phyloP scores from a whole-genome alignment of 2,113 vertebrate species.

The Silurus asotus region DNA sequence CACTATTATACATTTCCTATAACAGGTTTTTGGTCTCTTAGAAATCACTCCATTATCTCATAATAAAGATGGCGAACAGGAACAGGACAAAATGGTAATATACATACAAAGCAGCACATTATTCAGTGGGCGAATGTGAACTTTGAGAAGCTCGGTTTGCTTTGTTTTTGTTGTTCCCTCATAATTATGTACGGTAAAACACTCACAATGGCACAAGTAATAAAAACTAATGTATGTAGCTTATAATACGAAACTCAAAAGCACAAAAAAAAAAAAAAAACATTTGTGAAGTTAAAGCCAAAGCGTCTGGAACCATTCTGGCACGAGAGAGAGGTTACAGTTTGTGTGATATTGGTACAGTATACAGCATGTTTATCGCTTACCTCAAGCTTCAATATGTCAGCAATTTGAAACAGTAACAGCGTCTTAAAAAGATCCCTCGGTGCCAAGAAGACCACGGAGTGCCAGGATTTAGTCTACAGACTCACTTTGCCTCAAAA shows the following conservation, averaged over 20 bases:
- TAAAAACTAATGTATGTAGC: not conserved
- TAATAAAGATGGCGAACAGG: not conserved
- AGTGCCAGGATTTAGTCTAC: not conserved
- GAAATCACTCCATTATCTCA: slow-evolving; percentile 7
- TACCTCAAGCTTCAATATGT: slow-evolving; percentile 22
- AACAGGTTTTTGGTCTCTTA: not conserved
- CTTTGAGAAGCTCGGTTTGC: not conserved
- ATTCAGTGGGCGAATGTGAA: not conserved
- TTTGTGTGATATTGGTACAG: slow-evolving; percentile 14
- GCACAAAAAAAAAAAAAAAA: slow-evolving; percentile 2
- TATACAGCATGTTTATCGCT: slow-evolving; percentile 32
- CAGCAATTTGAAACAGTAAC: slow-evolving; percentile 39
- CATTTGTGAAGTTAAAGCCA: slow-evolving; percentile 5
- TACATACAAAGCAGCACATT: not conserved
- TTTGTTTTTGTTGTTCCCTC: slow-evolving; percentile 7
- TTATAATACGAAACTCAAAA: not conserved
- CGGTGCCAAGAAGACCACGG: not conserved
- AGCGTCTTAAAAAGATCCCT: slow-evolving; percentile 21
- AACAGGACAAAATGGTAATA: not conserved
- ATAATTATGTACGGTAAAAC: slow-evolving; percentile 5
- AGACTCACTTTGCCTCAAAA: not conserved
- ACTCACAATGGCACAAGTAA: slow-evolving; percentile 6
- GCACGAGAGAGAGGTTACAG: not conserved
- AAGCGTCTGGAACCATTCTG: not conserved
- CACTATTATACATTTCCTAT: not conserved